A percentile compares a stretch with the other conserved stretches of the same genome.
These are phyloP conservation scores for Cotesia vestalis DNA, from an alignment of 1,140 invertebrate genomes.

Conservation along the genomic window DNA sequence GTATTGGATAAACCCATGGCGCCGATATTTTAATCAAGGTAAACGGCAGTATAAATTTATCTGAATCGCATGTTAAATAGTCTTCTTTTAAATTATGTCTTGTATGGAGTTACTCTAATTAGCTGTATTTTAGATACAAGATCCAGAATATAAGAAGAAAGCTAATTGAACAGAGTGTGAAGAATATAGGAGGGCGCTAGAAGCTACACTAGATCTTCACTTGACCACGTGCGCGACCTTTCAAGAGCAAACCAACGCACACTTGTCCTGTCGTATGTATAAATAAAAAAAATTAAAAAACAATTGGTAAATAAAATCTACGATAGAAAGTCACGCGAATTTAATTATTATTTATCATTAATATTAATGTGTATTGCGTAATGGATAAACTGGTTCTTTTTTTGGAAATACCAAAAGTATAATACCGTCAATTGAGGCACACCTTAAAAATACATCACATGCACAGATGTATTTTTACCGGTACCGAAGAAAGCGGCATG, in stretches of 20 bases:
- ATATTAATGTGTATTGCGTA: background rate
- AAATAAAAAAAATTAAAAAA: constrained; percentile 3
- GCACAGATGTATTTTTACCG: too few species aligned
- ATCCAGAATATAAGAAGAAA: too few species aligned
- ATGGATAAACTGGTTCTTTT: background rate
- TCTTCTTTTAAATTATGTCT: too few species aligned
- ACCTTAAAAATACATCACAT: background rate
- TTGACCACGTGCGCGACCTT: constrained; percentile 30
- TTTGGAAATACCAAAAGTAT: background rate
- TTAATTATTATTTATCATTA: too few species aligned
- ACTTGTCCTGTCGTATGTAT: background rate
- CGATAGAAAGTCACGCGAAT: too few species aligned
- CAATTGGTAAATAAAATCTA: background rate
- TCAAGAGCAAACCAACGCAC: constrained; percentile 19
- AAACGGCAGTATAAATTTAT: background rate
- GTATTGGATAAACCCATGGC: too few species aligned
- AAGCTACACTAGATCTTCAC: background rate
- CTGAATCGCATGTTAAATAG: too few species aligned
- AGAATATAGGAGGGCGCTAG: constrained; percentile 4
- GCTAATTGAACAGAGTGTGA: background rate
- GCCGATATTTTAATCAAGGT: too few species aligned
- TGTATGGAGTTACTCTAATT: too few species aligned
- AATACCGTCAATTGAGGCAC: background rate
- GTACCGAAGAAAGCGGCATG: constrained; percentile 4
- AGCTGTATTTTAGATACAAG: too few species aligned